phyloP scores from a whole-genome alignment of 2,113 vertebrate genomes.

The Sinocyclocheilus grahami region DNA sequence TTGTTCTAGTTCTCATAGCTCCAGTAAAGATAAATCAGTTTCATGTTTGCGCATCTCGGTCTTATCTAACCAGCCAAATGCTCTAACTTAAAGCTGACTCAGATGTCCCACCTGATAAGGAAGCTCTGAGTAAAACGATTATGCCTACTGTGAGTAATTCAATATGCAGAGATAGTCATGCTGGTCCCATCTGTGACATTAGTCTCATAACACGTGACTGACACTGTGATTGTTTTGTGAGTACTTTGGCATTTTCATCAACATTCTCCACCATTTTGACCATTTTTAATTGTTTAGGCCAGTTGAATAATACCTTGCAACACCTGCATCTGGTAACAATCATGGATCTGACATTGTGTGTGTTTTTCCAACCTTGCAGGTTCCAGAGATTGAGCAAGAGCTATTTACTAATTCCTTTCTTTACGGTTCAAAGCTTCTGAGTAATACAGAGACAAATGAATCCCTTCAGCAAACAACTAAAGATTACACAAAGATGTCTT shows the following conservation, averaged over 20 bases:
- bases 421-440: slow-evolving; percentile 26
- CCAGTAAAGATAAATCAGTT: not conserved
- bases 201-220: not conserved
- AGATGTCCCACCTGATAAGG: slow-evolving; percentile 56
- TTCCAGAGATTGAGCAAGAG: slow-evolving; percentile 17
- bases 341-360: slow-evolving; percentile 13
- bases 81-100: slow-evolving; percentile 61
- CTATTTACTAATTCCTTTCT: slow-evolving; percentile 15
- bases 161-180: not conserved
- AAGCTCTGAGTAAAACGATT: slow-evolving; percentile 50
- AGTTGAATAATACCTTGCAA: not conserved
- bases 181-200: not conserved
- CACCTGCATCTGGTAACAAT: not conserved
- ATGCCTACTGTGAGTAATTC: slow-evolving; percentile 73
- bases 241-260: not conserved
- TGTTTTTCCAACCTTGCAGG: slow-evolving; percentile 19
- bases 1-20: not conserved
- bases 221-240: slow-evolving; percentile 10
- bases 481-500: not conserved
- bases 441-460: slow-evolving; percentile 17
- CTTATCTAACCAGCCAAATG: slow-evolving; percentile 45
- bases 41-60: not conserved
- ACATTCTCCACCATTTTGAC: not conserved
- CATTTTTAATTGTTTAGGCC: not conserved
- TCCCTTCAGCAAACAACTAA: not conserved